Evolutionary conservation across 2,113 vertebrate genomes (phyloP).

Genomic region (Morone chrysops): DNA sequence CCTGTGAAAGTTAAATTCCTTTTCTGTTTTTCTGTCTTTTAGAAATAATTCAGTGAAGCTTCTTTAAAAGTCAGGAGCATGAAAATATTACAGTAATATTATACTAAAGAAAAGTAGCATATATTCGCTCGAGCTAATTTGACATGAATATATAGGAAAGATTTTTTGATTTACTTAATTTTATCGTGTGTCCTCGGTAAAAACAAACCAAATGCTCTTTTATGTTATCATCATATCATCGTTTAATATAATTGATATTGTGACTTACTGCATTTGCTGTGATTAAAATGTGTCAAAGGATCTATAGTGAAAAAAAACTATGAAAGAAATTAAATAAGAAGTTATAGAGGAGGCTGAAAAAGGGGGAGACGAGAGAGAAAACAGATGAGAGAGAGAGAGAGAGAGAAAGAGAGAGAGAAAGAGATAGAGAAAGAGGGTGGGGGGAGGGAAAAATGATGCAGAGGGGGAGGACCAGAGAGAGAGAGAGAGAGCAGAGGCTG

Average conservation of each 20-base stretch:
- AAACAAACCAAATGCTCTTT: background rate
- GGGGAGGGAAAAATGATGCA: constrained; percentile 1
- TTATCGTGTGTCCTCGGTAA: background rate
- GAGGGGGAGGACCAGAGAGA: background rate
- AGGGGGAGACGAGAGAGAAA: background rate
- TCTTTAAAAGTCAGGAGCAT: background rate
- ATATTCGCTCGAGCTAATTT: background rate
- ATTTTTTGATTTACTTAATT: background rate
- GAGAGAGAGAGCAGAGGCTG: background rate
- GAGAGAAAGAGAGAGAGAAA: background rate
- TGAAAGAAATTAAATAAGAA: background rate
- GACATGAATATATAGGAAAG: background rate
- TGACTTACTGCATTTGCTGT: background rate
- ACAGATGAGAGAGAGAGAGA: background rate
- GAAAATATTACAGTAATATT: background rate
- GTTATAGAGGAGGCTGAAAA: constrained; percentile 21
- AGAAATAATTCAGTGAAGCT: background rate
- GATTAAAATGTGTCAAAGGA: background rate
- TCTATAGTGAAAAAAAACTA: background rate
- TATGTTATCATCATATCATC: background rate
- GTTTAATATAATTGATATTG: background rate
- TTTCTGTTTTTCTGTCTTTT: too few species aligned
- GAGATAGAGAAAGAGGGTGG: background rate
- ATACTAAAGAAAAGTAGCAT: too few species aligned
- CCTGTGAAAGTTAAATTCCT: background rate